A percentile compares a stretch with the other conserved stretches of the same genome.
These are phyloP conservation scores for Ashinkailepas kermadecensis DNA, from an alignment of 2,888 invertebrate species.

Conservation along the genomic window DNA sequence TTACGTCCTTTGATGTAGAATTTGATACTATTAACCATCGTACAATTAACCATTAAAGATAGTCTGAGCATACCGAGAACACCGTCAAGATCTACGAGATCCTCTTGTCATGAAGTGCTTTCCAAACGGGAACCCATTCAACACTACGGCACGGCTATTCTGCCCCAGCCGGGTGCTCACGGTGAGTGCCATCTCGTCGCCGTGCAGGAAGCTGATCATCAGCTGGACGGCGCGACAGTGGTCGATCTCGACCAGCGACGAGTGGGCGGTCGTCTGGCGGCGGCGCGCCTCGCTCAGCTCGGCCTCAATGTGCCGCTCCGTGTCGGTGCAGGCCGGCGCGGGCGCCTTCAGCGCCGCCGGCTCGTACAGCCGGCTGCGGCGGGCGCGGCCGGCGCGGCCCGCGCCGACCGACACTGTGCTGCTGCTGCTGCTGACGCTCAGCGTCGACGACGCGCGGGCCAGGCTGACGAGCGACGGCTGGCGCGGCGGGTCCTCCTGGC, in stretches of 20 bases:
- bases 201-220: slow-evolving; percentile 5
- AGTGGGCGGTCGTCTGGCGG: not conserved
- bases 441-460: not conserved
- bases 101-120: too few species aligned
- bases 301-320: not conserved
- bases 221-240: not conserved
- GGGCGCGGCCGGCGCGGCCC: not conserved
- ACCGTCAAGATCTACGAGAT: too few species aligned
- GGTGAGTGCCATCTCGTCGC: not conserved
- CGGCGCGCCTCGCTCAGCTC: not conserved
- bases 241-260: not conserved
- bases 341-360: not conserved
- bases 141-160: not conserved
- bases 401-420: not conserved
- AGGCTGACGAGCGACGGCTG: not conserved
- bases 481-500: not conserved
- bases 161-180: not conserved
- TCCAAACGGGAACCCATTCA: not conserved
- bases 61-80: too few species aligned
- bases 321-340: not conserved
- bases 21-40: too few species aligned
- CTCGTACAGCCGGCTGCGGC: not conserved
- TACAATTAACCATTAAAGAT: too few species aligned
- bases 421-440: not conserved
- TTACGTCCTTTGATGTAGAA: too few species aligned